Evolutionary conservation across 2,888 invertebrate species (phyloP).

Genomic region (Herminia tarsipennalis): DNA sequence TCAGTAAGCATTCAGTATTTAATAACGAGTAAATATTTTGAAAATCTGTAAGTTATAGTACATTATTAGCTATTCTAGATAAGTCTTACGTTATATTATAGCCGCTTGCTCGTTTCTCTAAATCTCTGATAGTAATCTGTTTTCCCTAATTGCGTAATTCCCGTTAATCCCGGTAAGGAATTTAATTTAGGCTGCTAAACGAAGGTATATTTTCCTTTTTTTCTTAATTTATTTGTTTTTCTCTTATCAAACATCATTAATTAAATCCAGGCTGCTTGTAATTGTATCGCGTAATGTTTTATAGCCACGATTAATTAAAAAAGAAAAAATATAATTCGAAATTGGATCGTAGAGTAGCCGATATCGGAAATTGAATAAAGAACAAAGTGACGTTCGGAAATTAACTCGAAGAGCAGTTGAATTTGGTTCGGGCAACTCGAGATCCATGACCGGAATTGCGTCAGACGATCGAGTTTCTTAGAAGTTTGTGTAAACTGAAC

Average conservation of each 20-base stretch:
- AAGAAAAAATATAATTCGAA: constrained; percentile 52
- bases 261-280: constrained; percentile 51
- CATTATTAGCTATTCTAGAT: neutral
- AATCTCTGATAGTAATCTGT: constrained; percentile 66
- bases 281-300: constrained; percentile 36
- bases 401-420: constrained; percentile 79
- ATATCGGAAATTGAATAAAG: constrained; percentile 85
- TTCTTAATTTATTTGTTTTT: constrained; percentile 42
- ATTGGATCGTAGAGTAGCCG: constrained; percentile 64
- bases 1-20: too few species aligned
- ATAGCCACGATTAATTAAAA: constrained; percentile 47
- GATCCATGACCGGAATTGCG: constrained; percentile 83
- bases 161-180: constrained; percentile 65
- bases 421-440: constrained; percentile 67
- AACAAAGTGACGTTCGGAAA: constrained; percentile 84
- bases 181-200: constrained; percentile 60
- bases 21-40: too few species aligned
- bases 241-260: constrained; percentile 50
- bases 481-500: constrained; percentile 75
- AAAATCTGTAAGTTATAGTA: too few species aligned
- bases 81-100: constrained; percentile 24
- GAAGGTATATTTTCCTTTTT: constrained; percentile 42
- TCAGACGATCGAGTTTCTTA: constrained; percentile 73
- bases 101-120: constrained; percentile 42
- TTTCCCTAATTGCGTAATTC: constrained; percentile 73